Base-by-base conservation (phyloP, 1,140 invertebrate species). In the Panulirus ornatus region DNA sequence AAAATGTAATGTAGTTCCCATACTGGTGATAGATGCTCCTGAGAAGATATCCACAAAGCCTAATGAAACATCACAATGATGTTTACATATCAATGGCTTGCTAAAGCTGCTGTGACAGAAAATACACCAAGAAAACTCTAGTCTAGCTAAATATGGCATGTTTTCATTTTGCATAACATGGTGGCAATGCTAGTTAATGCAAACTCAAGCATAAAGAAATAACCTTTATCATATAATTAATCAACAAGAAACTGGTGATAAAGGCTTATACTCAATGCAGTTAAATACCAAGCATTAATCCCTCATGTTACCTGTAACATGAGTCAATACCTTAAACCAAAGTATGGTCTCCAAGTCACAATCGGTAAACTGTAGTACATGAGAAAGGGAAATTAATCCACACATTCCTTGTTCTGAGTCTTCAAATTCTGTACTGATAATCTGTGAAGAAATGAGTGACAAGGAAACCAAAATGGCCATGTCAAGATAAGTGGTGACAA, bases 41-140 rank as follows among this genome's bases (percentile, higher is more conserved):
- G n/a, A 78, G 40, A 78, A 78, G 40, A 47, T 47, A 42, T 38
- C 22, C 34, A 27, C 34, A 78, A 19, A 27, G 44, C 73, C 34
- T 75, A 40, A 75, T 22, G 9, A 47, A 47, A 78, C 75, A 78
- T 30, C 75, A 78, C 66, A 84, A 84, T 47, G 83, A 84, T 73
- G 83, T 40, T 51, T 51, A 44, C 42, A 84, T 84, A 63, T 84
- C 27, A 84, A 81, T 58, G 78, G 44, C 83, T 71, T 84, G n/a
- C 40, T 71, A 73, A 42, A 84, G 70, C 47, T 30, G 42, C 70
- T 71, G 70, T 47, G 42, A 84, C 63, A 73, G 66, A 73, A 84
- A 47, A 84, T 71, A 84, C 83, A 84, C 42, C 82, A 84, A 84
- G 83, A 81, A 81, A 81, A 58, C 47, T 36, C 78, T 58, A 81